These are phyloP conservation scores for Myrmecobius fasciatus DNA, from an alignment of 2,113 vertebrate species.

Conservation along the genomic window DNA sequence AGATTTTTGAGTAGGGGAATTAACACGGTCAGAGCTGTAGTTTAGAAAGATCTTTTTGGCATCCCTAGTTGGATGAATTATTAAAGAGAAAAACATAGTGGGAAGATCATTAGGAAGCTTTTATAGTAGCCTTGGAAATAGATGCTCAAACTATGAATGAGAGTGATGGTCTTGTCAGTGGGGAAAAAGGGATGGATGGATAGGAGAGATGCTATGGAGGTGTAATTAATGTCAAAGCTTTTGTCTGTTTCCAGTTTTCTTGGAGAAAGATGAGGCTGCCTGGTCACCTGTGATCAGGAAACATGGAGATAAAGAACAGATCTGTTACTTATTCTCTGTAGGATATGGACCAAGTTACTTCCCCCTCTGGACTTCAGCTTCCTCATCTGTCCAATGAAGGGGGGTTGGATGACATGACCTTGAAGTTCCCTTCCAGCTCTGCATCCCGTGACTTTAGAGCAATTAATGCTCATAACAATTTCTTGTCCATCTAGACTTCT, in stretches of 20 bases:
- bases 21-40: not conserved
- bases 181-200: not conserved
- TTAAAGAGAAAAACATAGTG: not conserved
- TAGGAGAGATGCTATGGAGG: not conserved
- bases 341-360: not conserved
- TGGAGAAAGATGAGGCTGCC: not conserved
- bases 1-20: not conserved
- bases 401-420: not conserved
- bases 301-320: not conserved
- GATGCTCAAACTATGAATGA: not conserved
- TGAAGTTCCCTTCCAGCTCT: not conserved
- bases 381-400: not conserved
- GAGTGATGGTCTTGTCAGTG: not conserved
- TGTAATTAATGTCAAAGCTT: not conserved
- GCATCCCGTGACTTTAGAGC: not conserved
- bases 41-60: not conserved
- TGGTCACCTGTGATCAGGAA: not conserved
- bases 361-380: not conserved
- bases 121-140: not conserved
- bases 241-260: not conserved
- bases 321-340: not conserved
- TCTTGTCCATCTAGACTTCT: not conserved
- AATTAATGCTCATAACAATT: not conserved
- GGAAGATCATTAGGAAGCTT: not conserved
- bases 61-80: not conserved